Evolutionary conservation across 2,113 vertebrate species (phyloP).

Genomic region (Myotis davidii): DNA sequence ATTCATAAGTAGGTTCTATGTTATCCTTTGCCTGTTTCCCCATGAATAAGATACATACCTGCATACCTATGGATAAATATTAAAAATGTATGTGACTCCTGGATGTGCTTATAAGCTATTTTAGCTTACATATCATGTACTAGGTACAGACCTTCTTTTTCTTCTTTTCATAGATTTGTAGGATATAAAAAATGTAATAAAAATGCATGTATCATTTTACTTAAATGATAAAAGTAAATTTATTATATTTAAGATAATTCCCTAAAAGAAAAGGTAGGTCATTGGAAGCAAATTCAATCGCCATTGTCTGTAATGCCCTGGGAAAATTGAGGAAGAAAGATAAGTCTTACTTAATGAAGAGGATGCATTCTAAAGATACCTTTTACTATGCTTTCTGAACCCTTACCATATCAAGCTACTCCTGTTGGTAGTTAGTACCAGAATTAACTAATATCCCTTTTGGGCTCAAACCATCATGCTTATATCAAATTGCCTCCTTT

Average conservation of each 20-base stretch:
- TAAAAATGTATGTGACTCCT: slow-evolving; percentile 37
- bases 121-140: background rate
- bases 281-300: background rate
- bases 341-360: background rate
- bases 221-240: slow-evolving; percentile 9
- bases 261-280: background rate
- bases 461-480: background rate
- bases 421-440: background rate
- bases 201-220: slow-evolving; percentile 25
- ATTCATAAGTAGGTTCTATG: background rate
- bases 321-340: background rate
- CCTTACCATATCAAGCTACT: background rate
- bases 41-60: slow-evolving; percentile 14
- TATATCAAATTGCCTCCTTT: background rate
- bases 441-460: slow-evolving; percentile 23
- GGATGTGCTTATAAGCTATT: background rate
- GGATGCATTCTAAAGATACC: background rate
- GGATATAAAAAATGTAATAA: slow-evolving; percentile 27
- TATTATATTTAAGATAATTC: background rate
- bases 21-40: background rate
- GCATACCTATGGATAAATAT: background rate
- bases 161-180: slow-evolving; percentile 34
- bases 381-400: background rate
- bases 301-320: background rate
- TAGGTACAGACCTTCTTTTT: background rate